Base-by-base conservation (phyloP, 2,797 vertebrate species). In the Pipistrellus pipistrellus region DNA sequence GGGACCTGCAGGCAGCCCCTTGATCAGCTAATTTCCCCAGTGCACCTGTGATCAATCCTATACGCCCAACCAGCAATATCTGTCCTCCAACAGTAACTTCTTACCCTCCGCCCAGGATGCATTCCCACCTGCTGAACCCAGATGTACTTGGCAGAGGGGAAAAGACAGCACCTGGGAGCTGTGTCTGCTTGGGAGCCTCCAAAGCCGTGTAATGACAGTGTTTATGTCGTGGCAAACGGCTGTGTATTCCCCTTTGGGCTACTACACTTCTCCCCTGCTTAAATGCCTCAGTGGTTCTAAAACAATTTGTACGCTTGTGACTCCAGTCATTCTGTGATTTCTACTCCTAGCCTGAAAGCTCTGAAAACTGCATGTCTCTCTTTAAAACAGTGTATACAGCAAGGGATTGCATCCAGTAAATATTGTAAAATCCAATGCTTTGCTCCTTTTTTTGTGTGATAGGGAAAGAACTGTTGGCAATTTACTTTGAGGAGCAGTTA, bases 321-420 rank as follows among this genome's bases (percentile, higher is more conserved):
- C 73, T 72, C 62, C 1, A n/a, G 17, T 68, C n/a, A 96, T 95
- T 96, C 88, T 93, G 78, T 32, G 15, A 86, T 94, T 96, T 97
- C 92, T 23, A 46, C 0, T 85, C 27, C 41, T 4, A 77, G 18
- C 9, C 76, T 96, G 14, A 92, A 94, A 96, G 20, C 25, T 53
- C 30, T 80, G 62, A 73, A 82, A 78, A 12, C 51, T 27, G 78
- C 55, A 64, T 91, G 4, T 88, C 92, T 85, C 93, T 96, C 21
- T 69, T 20, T 87, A 90, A 93, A 71, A 55, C 78, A 8, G 51
- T 25, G 20, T 12, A 20, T 6, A 91, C 90, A 32, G 78, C 94
- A 96, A 51, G 85, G 38, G 9, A 14, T 66, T 75, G 4, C 57
- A 64, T 91, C 66, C 21, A 66, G 51, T 83, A 87, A 83, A 46